Base-by-base conservation (phyloP, 2,888 invertebrate species). In the Andrena camellia region DNA sequence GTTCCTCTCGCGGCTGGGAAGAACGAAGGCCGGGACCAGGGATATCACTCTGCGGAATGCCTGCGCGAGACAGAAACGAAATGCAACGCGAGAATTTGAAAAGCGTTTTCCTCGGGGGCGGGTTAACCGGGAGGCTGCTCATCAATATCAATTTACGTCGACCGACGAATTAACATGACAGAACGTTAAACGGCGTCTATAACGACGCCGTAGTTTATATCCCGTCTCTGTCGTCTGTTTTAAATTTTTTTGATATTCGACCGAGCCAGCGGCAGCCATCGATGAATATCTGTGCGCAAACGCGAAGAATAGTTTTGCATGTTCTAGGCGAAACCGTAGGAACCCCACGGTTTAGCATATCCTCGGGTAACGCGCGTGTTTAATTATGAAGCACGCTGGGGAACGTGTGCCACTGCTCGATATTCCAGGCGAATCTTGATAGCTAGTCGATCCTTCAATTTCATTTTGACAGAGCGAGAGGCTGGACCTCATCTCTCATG, bases 91-190 rank as follows among this genome's bases (percentile, higher is more conserved):
- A 23, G 54, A 35, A 35, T 33, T 17, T 35, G 26, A 13, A 62
- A 62, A 54, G 60, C 70, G 10, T 54, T 63, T 70, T 33, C 42
- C 23, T 52, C 52, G 23, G 8, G 10, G 59, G 13, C 68, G n/a
- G 26, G 23, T 5, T 52, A 20, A 26, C 29, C 33, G n/a, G 3
- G 13, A 20, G 42, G 57, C 48, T 31, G 29, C 48, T 59, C 64
- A 67, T 72, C 64, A 35, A 72, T 72, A 72, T 54, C 71, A 63
- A 77, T 77, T 68, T 57, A 35, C 64, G 67, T 77, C 48, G 52
- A 48, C 35, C 26, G 35, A 31, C 7, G 7, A 76, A 70, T 71
- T 63, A 71, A 70, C 35, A 35, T 23, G 48, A n/a, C 17, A 10
- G 59, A 23, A 23, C 10, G 35, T 60, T 54, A 33, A 50, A 20